Evolutionary conservation across 2,797 vertebrate species (phyloP), one percentile per base, ranked within the genome.

Genomic region (Phrynocephalus vlangalii): DNA sequence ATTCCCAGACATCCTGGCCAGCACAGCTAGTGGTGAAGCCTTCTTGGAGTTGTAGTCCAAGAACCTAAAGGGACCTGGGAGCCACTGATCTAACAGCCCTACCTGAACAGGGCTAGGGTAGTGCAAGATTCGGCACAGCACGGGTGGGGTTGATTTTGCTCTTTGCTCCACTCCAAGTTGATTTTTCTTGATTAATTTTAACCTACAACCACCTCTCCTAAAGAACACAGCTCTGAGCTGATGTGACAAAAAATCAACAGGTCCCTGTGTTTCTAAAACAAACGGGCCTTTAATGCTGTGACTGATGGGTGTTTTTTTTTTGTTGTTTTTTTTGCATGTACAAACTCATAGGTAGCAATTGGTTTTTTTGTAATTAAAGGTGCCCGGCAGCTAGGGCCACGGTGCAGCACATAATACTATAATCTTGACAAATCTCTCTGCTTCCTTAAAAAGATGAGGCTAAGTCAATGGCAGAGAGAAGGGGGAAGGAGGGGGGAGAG

Each of bases 301-400:
- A 67, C 87, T 44, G 22, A 30, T 91, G 89, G 38, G 81, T 71
- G 82, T 3, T 44, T 44, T 86, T 11, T 0, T 0, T 91, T 80
- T 33, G 33, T 33, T 33, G 1, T 38, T 2, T 86, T 11, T 0
- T 0, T 91, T 80, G 48, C 86, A 89, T 48, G 52, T 87, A 44
- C 86, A 90, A 83, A 83, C 92, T 88, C 90, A 92, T 80, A 88
- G 95, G 94, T 93, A 95, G 87, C 82, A 94, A 97, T 96, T 95
- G 95, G 81, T 2, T n/a, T 50, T 81, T 96, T 73, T 97, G 96
- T 97, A 97, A 98, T 98, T 98, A 98, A 97, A 98, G 97, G 94
- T 97, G 96, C 96, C 98, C 96, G 91, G 91, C 95, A 97, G 97
- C 97, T 95, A 96, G 95, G 10, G 5, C 94, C 91, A 94, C 90